Evolutionary conservation across 2,113 vertebrate species (phyloP), one percentile per base, ranked within the genome.

Genomic region (Epinephelus moara): DNA sequence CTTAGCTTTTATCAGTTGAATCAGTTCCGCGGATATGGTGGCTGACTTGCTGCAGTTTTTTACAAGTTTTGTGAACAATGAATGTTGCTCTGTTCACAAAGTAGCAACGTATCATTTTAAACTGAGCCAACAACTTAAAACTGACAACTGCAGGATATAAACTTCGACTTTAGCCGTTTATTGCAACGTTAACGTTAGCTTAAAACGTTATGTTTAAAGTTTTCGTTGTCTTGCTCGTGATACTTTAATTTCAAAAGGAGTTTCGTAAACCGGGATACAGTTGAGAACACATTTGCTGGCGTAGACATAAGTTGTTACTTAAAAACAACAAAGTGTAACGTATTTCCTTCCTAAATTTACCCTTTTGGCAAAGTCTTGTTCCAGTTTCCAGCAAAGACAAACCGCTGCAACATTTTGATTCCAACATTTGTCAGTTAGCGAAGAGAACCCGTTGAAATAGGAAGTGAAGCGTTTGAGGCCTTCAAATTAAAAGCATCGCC

Each of bases 401-500:
- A 77, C 63, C 67, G 68, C 69, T 75, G 67, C 73, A 84, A 78
- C 69, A 52, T 84, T 86, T 86, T 73, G 77, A 71, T 15, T 60
- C 42, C 55, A 76, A 76, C 1, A 42, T 53, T 45, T 50, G 82
- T 78, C 50, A 78, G 1, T 23, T 56, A 11, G 6, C 12, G 7
- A 59, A 64, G 1, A 40, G 2, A 30, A 2, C 0, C 27, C 3
- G 13, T 17, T 13, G 6, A 14, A 2, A 50, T 1, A 1, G 47
- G 64, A 84, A 72, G 19, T 52, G 10, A 1, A 3, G 12, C 3
- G 3, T 8, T 40, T n/a, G 2, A 0, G 0, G n/a, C 7, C 1
- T 91, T 88, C 86, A 91, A 87, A 90, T 2, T 92, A 89, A 94
- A 78, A 84, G 83, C 70, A 2, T 4, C 0, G 1, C n/a, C 0